A percentile compares a stretch with the other conserved stretches of the same genome.
phyloP scores from a whole-genome alignment of 2,797 vertebrate genomes.

The Melanotaenia boesemani region DNA sequence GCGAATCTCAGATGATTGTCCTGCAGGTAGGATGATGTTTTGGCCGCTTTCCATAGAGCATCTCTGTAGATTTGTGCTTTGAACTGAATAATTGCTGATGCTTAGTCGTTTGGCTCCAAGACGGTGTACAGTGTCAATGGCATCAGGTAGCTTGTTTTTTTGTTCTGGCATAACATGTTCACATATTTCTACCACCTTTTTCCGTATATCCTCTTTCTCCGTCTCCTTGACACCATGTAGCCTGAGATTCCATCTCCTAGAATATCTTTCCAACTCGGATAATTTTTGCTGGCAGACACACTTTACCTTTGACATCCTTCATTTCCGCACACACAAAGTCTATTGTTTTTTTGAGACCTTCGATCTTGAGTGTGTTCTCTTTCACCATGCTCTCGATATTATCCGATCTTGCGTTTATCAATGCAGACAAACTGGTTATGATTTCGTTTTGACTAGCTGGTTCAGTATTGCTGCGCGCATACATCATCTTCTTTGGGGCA shows the following conservation, averaged over 20 bases:
- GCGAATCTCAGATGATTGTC: neutral
- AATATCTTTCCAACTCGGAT: neutral
- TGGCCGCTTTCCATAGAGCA: neutral
- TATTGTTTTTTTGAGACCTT: neutral
- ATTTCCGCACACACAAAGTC: neutral
- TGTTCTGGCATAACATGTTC: neutral
- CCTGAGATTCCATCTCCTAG: neutral
- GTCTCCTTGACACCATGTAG: neutral
- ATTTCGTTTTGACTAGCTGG: no score
- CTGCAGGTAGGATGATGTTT: neutral
- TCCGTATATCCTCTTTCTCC: neutral
- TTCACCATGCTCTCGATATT: no score
- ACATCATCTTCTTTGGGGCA: no score
- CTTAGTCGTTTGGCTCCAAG: neutral
- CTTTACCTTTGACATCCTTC: neutral
- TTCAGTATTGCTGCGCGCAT: no score
- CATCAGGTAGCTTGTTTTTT: neutral
- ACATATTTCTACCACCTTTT: neutral
- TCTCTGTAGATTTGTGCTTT: neutral
- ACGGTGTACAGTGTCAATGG: neutral
- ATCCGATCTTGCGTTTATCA: no score
- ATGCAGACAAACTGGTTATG: no score
- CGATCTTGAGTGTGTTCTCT: neutral
- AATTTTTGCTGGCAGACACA: neutral
- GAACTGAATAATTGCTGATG: neutral